These are phyloP conservation scores for Bombus superbus DNA, from an alignment of 1,140 invertebrate species.

Conservation along the genomic window DNA sequence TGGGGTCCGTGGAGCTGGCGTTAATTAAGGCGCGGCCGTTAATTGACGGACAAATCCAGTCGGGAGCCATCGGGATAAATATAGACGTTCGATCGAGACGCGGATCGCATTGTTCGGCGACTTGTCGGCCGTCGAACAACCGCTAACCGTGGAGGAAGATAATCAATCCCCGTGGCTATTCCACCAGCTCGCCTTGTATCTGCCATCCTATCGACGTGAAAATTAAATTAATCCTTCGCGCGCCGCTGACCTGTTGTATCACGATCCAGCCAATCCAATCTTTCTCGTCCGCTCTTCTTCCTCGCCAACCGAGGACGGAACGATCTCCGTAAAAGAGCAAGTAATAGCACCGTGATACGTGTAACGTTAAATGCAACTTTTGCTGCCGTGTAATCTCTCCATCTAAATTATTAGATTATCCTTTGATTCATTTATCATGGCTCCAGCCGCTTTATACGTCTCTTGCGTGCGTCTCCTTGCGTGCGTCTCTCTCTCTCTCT, in stretches of 20 bases:
- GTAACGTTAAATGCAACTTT: neutral
- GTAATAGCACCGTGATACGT: neutral
- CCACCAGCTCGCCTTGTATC: conserved; percentile 21
- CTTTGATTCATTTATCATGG: conserved; percentile 4
- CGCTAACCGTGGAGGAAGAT: conserved; percentile 51
- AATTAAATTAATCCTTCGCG: conserved; percentile 49
- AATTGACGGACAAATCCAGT: conserved; percentile 64
- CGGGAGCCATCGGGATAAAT: conserved; percentile 53
- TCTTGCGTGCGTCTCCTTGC: neutral
- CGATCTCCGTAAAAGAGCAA: neutral
- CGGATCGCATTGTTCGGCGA: conserved; percentile 58
- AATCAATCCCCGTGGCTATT: conserved; percentile 54
- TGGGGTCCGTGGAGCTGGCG: conserved; percentile 31
- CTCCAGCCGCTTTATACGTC: neutral
- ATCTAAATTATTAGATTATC: conserved; percentile 21
- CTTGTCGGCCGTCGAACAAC: conserved; percentile 48
- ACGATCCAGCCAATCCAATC: neutral
- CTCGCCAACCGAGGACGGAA: neutral
- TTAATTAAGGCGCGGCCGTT: conserved; percentile 66
- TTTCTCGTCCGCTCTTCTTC: neutral
- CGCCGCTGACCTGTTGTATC: conserved; percentile 16
- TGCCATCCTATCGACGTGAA: conserved; percentile 45
- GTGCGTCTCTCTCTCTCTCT: neutral
- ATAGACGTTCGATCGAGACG: conserved; percentile 61
- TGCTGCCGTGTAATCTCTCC: neutral